These are phyloP conservation scores for Vulpes vulpes DNA, from an alignment of 2,113 vertebrate genomes.

Conservation along the genomic window DNA sequence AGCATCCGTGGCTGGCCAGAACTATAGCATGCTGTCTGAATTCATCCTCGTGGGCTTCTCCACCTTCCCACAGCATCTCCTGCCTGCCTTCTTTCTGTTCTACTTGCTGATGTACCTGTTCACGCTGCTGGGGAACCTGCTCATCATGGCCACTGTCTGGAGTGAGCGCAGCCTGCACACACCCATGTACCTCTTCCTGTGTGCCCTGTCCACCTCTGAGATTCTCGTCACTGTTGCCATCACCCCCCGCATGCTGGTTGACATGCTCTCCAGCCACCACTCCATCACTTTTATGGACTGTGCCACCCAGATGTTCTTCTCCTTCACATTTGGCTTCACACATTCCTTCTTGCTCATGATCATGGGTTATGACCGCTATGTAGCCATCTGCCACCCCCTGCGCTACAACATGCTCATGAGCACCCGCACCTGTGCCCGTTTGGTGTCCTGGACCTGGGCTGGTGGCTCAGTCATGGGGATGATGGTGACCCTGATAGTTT, in stretches of 20 bases:
- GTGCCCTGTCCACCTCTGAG: constrained; percentile 28
- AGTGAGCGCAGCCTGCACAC: constrained; percentile 15
- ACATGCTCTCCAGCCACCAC: background rate
- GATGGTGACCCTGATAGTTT: constrained; percentile 55
- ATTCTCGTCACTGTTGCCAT: constrained; percentile 51
- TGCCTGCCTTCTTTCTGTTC: too few relatives aligned
- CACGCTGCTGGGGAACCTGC: too few relatives aligned
- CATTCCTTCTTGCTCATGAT: background rate
- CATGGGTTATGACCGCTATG: background rate
- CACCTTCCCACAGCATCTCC: too few relatives aligned
- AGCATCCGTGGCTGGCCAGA: background rate
- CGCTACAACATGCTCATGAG: background rate
- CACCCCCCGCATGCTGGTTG: constrained; percentile 45
- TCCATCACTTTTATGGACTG: constrained; percentile 57
- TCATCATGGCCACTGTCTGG: too few relatives aligned
- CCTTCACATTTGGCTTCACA: constrained; percentile 58
- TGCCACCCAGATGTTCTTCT: constrained; percentile 71
- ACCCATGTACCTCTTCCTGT: constrained; percentile 60
- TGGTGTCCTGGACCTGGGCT: constrained; percentile 64
- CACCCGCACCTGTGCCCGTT: background rate
- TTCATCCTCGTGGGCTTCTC: too few relatives aligned
- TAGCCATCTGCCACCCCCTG: background rate
- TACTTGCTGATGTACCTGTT: too few relatives aligned
- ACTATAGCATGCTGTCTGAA: too few relatives aligned
- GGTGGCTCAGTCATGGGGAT: constrained; percentile 67